phyloP scores from a whole-genome alignment of 2,797 vertebrate genomes.

The Graptemys geographica region DNA sequence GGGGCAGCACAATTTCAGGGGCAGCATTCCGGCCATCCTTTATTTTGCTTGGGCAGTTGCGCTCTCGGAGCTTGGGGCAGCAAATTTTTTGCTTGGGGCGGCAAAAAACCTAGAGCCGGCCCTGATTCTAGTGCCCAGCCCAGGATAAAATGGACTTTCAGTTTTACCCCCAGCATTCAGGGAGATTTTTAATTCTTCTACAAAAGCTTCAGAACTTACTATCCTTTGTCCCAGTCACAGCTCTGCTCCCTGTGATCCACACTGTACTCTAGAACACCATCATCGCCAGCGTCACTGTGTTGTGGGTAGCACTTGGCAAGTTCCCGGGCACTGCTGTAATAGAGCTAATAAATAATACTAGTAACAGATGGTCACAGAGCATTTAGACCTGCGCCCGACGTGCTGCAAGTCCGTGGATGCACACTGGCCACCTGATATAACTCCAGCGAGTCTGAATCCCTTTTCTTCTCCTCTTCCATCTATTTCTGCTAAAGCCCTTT shows the following conservation, averaged over 20 bases:
- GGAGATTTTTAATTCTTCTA: background rate
- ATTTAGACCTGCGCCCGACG: background rate
- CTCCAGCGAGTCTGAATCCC: background rate
- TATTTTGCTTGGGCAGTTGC: no score
- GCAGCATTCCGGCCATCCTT: no score
- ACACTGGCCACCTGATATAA: background rate
- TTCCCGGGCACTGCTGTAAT: background rate
- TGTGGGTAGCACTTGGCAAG: background rate
- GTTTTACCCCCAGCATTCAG: background rate
- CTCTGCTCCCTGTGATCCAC: background rate
- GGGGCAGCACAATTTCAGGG: no score
- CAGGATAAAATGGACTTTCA: background rate
- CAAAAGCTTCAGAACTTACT: background rate
- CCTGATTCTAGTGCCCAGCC: background rate
- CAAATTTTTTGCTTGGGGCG: no score
- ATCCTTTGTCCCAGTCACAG: background rate
- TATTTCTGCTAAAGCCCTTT: slow-evolving; percentile 22
- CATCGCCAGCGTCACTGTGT: no score
- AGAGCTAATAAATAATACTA: background rate
- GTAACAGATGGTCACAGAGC: background rate
- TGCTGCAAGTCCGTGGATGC: background rate
- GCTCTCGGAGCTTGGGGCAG: no score
- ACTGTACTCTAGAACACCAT: background rate
- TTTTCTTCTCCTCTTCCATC: slow-evolving; percentile 7
- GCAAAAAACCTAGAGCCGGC: no score